Evolutionary conservation across 1,140 invertebrate species (phyloP), one percentile per base, ranked within the genome.

Genomic region (Cardiocondyla obscurior): DNA sequence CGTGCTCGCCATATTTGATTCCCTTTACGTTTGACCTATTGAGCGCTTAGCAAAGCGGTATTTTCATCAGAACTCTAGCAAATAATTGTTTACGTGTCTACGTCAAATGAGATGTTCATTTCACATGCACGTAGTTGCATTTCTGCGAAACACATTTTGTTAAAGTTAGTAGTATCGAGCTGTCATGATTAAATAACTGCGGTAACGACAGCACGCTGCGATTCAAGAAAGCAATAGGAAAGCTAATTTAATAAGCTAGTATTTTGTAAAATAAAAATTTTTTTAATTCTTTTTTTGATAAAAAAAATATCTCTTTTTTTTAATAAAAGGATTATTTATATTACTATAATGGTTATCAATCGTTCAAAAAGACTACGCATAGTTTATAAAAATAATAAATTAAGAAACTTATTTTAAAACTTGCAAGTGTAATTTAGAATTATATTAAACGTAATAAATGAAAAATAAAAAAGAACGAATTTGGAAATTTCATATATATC

Each of bases 81-180:
- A 79, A 79, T 79, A 79, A 79, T 79, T 79, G 74, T 79, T 79
- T 79, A 69, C 74, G 74, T 79, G 46, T 69, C 74, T 79, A 30
- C 46, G 46, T 67, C 33, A 53, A 79, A 79, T 79, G 46, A 69
- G 74, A 79, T 53, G 33, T 53, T 79, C 62, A 42, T 79, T 79
- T 42, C 22, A 67, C 62, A 33, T 79, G n/a, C 16, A 42, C 28
- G 46, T 22, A n/a, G 44, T 30, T 14, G 22, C 25, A 53, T 39
- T 33, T 62, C 30, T 19, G 8, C 30, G 19, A 36, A 49, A 49
- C 58, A 65, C 46, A 39, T 67, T 67, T 79, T 39, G 46, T 51
- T 25, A 53, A 53, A 67, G 36, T 42, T 79, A 49, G 16, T 16
- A 22, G 2, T 51, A 51, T 51, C 22, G n/a, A 53, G 16, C n/a